Conservation (phyloP, 2,888 invertebrate genomes). For the Morpho deidamia region DNA sequence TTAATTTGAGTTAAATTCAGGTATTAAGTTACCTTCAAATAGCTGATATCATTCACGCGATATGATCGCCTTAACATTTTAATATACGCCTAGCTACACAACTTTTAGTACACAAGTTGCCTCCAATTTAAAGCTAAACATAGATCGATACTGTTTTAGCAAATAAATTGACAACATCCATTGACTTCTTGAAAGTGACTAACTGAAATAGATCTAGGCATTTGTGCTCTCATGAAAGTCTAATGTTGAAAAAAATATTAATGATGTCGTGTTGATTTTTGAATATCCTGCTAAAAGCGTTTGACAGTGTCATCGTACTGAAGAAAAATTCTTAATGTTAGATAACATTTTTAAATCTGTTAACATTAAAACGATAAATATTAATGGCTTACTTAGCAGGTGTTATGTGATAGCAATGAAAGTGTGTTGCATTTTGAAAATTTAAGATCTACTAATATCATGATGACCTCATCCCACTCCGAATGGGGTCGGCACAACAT, state of each 20-base stretch:
- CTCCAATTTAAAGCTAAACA: not conserved
- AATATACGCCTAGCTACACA: too few species aligned
- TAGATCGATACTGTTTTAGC: not conserved
- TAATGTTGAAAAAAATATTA: constrained; percentile 28
- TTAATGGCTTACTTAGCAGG: not conserved
- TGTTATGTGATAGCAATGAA: not conserved
- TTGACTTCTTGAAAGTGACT: not conserved
- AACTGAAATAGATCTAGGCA: constrained; percentile 15
- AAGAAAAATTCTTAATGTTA: too few species aligned
- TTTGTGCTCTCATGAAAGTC: constrained; percentile 32
- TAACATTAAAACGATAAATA: not conserved
- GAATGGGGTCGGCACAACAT: too few species aligned
- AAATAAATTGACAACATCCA: not conserved
- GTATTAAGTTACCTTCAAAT: too few species aligned
- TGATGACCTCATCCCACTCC: too few species aligned
- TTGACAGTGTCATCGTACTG: too few species aligned
- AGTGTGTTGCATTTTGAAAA: not conserved
- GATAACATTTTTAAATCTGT: too few species aligned
- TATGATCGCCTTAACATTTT: too few species aligned
- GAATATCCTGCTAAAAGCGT: not conserved
- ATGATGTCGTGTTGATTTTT: constrained; percentile 14
- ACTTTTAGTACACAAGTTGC: too few species aligned
- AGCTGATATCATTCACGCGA: too few species aligned
- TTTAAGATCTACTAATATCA: not conserved
- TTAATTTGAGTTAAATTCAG: too few species aligned